phyloP scores from a whole-genome alignment of 1,140 invertebrate species.

The Neomicropteryx cornuta region DNA sequence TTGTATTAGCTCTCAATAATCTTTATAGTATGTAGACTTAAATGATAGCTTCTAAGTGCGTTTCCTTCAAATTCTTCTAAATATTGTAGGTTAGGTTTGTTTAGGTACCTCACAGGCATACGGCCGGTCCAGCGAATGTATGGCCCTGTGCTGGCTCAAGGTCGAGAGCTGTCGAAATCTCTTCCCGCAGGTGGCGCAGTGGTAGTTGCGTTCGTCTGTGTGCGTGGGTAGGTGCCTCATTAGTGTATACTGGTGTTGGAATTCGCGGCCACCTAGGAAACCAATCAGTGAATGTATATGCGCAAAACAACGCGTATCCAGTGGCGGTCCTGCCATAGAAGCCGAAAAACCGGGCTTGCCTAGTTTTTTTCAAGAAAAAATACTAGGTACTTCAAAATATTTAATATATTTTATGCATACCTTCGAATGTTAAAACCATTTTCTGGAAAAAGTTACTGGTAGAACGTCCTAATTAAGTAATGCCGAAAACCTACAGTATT shows the following conservation, averaged over 20 bases:
- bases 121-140: conserved; percentile 57
- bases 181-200: conserved; percentile 67
- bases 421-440: background rate
- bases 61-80: too few relatives aligned
- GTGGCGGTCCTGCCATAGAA: too few relatives aligned
- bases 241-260: conserved; percentile 63
- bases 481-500: too few relatives aligned
- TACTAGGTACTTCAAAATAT: conserved; percentile 1
- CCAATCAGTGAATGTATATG: background rate
- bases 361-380: background rate
- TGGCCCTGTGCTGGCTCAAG: conserved; percentile 60
- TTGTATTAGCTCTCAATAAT: too few relatives aligned
- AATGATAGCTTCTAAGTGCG: too few relatives aligned
- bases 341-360: too few relatives aligned
- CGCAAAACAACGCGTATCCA: too few relatives aligned
- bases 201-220: conserved; percentile 71
- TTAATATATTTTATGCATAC: conserved; percentile 1
- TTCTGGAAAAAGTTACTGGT: background rate
- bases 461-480: too few relatives aligned
- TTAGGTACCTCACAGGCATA: conserved; percentile 60
- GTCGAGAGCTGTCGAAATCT: conserved; percentile 69
- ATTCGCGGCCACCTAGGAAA: conserved; percentile 48
- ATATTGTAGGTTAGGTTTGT: too few relatives aligned
- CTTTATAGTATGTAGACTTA: too few relatives aligned
- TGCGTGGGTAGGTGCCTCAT: conserved; percentile 76